Percentiles rank a stretch among this genome's conserved stretches.
phyloP scores from a whole-genome alignment of 64 coral and sea anemone genomes.

The Actinia tenebrosa region DNA sequence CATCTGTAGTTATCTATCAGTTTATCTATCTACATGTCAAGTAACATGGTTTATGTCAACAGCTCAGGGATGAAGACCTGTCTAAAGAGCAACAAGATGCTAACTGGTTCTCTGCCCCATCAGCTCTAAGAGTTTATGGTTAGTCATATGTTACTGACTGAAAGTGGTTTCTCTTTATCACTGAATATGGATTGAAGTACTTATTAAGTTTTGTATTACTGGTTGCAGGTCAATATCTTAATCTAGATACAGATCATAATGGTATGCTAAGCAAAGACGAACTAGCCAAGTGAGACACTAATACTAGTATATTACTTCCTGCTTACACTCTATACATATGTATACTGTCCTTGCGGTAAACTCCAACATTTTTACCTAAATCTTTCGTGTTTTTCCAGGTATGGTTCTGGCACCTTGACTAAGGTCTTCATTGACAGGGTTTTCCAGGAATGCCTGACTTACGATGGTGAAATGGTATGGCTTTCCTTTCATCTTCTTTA shows the following conservation, averaged over 20 bases:
- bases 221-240: slow-evolving; percentile 87
- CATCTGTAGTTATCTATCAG: no score
- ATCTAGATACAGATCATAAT: slow-evolving; percentile 98
- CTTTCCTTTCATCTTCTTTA: not conserved
- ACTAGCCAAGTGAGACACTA: slow-evolving; percentile 63
- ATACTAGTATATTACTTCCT: no score
- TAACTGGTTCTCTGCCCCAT: slow-evolving; percentile 98
- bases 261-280: slow-evolving; percentile 99
- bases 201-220: not conserved
- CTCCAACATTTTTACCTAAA: no score
- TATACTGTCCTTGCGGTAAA: no score
- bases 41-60: not conserved
- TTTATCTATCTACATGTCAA: no score
- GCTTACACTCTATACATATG: no score
- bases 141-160: not conserved
- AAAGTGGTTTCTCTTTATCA: not conserved
- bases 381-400: slow-evolving; percentile 25
- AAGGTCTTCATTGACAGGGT: slow-evolving; percentile 94
- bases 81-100: slow-evolving; percentile 99
- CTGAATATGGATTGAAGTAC: not conserved
- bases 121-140: slow-evolving; percentile 93
- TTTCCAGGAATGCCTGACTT: slow-evolving; percentile 98
- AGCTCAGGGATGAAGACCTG: slow-evolving; percentile 97
- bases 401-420: slow-evolving; percentile 95
- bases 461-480: slow-evolving; percentile 97